These are phyloP conservation scores for Ascidia mentula DNA, from an alignment of 23 tunicate species.

Conservation along the genomic window DNA sequence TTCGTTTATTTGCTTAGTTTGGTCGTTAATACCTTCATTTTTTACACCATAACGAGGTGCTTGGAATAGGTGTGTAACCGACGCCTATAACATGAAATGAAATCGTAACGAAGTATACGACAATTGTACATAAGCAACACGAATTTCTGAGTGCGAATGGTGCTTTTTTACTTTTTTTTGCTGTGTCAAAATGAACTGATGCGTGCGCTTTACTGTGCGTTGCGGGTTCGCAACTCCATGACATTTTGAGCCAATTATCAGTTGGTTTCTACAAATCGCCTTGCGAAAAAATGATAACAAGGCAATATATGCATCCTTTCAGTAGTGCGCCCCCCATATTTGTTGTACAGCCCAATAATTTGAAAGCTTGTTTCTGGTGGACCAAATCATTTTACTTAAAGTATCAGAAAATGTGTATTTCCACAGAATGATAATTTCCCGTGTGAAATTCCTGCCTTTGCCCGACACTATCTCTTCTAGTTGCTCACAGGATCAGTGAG, in stretches of 20 bases:
- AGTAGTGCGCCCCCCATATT: no score
- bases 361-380: no score
- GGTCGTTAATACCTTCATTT: background rate
- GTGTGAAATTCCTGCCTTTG: no score
- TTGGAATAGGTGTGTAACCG: background rate
- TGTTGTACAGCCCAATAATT: no score
- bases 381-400: no score
- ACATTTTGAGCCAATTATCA: background rate
- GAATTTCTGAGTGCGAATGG: background rate
- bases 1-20: background rate
- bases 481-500: no score
- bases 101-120: background rate
- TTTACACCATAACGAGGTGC: background rate
- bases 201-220: conserved; percentile 9
- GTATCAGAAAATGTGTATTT: no score
- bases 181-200: background rate
- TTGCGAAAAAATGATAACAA: no score
- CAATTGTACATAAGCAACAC: background rate
- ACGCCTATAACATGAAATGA: background rate
- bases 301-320: no score
- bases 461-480: no score
- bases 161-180: background rate
- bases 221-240: conserved; percentile 1
- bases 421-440: no score
- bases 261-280: no score